phyloP scores from a whole-genome alignment of 1,140 invertebrate species.

The Brachionus paranguensis region DNA sequence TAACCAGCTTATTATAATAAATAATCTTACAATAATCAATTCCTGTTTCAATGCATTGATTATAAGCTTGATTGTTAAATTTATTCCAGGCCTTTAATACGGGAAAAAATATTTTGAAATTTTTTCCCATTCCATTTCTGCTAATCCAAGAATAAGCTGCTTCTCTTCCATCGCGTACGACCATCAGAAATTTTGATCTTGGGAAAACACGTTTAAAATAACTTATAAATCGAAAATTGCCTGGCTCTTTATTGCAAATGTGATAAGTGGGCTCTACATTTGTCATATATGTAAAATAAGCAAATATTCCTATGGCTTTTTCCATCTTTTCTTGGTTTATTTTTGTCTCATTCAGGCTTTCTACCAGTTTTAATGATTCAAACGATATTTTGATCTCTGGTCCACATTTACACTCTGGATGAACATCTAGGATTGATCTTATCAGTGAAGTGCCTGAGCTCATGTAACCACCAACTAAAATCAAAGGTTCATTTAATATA shows the following conservation, averaged over 20 bases:
- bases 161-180: neutral
- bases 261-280: neutral
- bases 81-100: neutral
- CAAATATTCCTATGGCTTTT: neutral
- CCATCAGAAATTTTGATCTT: neutral
- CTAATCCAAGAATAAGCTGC: neutral
- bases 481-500: neutral
- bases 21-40: neutral
- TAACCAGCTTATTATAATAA: neutral
- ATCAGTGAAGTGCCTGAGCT: constrained; percentile 91
- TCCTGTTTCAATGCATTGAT: neutral
- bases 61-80: neutral
- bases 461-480: constrained; percentile 89
- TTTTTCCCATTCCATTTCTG: neutral
- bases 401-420: constrained; percentile 90
- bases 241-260: constrained; percentile 1
- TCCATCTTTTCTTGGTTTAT: neutral
- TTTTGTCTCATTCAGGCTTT: neutral
- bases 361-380: constrained; percentile 50
- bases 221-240: neutral
- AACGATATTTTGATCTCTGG: constrained; percentile 95
- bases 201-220: neutral
- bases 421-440: constrained; percentile 94
- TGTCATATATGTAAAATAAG: neutral
- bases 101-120: neutral